A percentile compares a stretch with the other conserved stretches of the same genome.
Conservation (phyloP, 2,888 invertebrate genomes). For the Hipparchia semele region DNA sequence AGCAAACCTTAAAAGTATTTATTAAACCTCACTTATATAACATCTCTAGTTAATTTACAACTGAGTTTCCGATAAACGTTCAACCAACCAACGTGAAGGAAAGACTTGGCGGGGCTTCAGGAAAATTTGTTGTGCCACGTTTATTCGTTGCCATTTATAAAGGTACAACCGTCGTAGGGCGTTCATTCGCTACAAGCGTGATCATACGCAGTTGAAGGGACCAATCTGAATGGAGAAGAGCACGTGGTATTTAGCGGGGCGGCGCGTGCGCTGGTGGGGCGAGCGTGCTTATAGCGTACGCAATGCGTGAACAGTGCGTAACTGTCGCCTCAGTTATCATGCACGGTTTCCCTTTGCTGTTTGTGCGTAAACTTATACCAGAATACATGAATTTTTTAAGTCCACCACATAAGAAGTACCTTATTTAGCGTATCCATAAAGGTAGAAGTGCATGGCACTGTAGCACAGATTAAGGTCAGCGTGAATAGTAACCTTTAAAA, state of each 20-base stretch:
- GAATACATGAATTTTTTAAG: not conserved
- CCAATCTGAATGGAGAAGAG: slow-evolving; percentile 66
- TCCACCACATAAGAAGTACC: not conserved
- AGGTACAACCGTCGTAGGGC: slow-evolving; percentile 49
- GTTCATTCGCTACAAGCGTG: slow-evolving; percentile 60
- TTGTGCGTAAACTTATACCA: not conserved
- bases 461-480: not conserved
- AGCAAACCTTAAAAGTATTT: not conserved
- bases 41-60: not conserved
- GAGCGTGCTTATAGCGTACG: slow-evolving; percentile 60
- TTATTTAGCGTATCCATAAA: not conserved
- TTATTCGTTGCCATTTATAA: slow-evolving; percentile 57
- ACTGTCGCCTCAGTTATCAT: slow-evolving; percentile 52
- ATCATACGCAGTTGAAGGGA: slow-evolving; percentile 58
- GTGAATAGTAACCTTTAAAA: slow-evolving; percentile 7
- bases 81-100: slow-evolving; percentile 9
- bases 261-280: slow-evolving; percentile 61
- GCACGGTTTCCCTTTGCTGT: slow-evolving; percentile 11
- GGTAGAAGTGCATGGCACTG: not conserved
- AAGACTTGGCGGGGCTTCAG: slow-evolving; percentile 61
- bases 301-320: slow-evolving; percentile 76
- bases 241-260: slow-evolving; percentile 58
- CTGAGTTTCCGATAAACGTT: not conserved
- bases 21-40: not conserved
- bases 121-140: slow-evolving; percentile 51